phyloP scores from a whole-genome alignment of 2,113 vertebrate genomes.

The Girardinichthys multiradiatus region DNA sequence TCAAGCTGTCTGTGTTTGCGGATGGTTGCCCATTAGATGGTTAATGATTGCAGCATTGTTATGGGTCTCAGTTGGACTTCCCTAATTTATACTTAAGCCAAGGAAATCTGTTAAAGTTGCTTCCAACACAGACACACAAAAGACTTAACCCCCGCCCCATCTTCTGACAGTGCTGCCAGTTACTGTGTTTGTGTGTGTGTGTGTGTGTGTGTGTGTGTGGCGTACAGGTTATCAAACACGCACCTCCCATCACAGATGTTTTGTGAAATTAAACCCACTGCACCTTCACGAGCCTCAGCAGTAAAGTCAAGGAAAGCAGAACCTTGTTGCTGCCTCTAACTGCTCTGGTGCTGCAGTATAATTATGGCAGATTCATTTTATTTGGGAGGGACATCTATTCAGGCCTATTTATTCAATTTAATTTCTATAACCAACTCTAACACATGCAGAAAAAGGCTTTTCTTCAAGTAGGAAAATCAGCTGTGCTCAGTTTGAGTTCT shows the following conservation, averaged over 20 bases:
- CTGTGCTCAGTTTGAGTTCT: background rate
- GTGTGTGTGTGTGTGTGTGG: too few species aligned
- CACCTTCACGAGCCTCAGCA: conserved; percentile 14
- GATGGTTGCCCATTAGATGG: too few species aligned
- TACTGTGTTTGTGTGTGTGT: background rate
- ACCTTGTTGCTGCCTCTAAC: background rate
- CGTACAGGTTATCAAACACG: conserved; percentile 17
- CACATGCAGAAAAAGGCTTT: background rate
- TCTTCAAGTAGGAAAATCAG: background rate
- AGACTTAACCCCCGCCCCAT: conserved; percentile 10
- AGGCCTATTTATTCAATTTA: background rate
- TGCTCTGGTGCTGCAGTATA: background rate
- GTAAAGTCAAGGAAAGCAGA: conserved; percentile 2
- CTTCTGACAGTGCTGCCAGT: conserved; percentile 1
- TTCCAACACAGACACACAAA: too few species aligned
- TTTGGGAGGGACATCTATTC: background rate
- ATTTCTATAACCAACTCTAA: conserved; percentile 1
- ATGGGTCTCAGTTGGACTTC: too few species aligned
- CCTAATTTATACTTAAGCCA: too few species aligned
- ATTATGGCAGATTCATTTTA: conserved; percentile 3
- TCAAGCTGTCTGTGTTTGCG: too few species aligned
- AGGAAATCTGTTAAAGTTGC: too few species aligned
- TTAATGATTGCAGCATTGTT: too few species aligned
- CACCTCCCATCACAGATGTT: conserved; percentile 47
- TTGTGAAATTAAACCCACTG: conserved; percentile 23